A percentile compares a stretch with the other conserved stretches of the same genome.
Evolutionary conservation across 2,113 vertebrate genomes (phyloP).

Genomic region (Aspidoscelis tigris): DNA sequence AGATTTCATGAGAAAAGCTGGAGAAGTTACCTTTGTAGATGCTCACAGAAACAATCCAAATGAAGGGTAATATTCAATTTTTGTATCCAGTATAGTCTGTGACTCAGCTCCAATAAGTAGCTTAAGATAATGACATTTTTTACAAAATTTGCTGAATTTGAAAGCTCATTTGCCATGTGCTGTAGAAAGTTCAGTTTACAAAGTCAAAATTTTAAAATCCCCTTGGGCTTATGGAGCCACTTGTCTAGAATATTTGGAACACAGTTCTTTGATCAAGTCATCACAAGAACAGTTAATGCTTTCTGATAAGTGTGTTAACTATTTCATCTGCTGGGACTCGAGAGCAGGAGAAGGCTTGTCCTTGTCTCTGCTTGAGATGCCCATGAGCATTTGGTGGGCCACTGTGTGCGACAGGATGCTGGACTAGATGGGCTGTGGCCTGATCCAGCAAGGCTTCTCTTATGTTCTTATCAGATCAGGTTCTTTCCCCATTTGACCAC

Average conservation of each 20-base stretch:
- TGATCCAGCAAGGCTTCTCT: not conserved
- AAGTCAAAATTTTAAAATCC: not conserved
- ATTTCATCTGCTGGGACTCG: not conserved
- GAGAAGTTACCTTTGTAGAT: conserved; percentile 94
- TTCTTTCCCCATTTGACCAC: not conserved
- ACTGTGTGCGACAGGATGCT: not conserved
- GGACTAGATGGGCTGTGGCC: too few relatives aligned
- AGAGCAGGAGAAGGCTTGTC: too few relatives aligned
- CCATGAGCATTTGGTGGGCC: too few relatives aligned
- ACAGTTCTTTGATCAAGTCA: not conserved
- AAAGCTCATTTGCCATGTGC: not conserved
- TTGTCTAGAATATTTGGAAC: not conserved
- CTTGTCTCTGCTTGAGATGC: too few relatives aligned
- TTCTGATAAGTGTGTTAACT: not conserved
- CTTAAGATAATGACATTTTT: not conserved
- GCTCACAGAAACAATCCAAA: conserved; percentile 92
- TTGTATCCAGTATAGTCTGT: not conserved
- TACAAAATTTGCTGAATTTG: not conserved
- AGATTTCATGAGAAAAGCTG: conserved; percentile 94
- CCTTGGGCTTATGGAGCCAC: not conserved
- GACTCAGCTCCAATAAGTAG: not conserved
- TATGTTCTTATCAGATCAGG: not conserved
- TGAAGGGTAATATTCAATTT: conserved; percentile 81
- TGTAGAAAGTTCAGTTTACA: not conserved
- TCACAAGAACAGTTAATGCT: not conserved